phyloP scores from a whole-genome alignment of 2,797 vertebrate genomes.

The Muraenolepis orangiensis region DNA sequence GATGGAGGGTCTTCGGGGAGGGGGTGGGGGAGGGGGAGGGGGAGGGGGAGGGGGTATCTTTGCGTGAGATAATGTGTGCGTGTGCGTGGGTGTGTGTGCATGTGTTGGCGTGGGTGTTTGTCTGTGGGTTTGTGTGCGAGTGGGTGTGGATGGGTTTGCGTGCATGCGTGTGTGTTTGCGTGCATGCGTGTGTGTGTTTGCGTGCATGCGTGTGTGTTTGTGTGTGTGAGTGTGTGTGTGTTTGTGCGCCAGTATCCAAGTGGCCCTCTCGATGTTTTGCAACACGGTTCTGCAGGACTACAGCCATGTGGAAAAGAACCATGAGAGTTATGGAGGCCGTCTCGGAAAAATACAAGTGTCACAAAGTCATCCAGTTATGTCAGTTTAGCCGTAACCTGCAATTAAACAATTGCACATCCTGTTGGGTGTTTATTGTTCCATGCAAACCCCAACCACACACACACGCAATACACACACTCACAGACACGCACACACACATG shows the following conservation, averaged over 20 bases:
- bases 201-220: neutral
- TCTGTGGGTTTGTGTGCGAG: neutral
- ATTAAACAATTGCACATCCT: slow-evolving; percentile 30
- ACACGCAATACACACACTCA: neutral
- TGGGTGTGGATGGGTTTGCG: neutral
- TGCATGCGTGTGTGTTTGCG: slow-evolving; percentile 2
- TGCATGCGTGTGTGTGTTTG: neutral
- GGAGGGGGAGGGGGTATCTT: slow-evolving; percentile 42
- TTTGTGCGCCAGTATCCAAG: no score
- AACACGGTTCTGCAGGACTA: neutral
- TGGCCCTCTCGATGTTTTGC: neutral
- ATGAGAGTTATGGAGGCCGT: neutral
- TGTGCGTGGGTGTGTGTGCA: slow-evolving; percentile 4
- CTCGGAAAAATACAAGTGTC: slow-evolving; percentile 19
- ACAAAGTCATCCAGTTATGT: slow-evolving; percentile 24
- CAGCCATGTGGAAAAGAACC: neutral
- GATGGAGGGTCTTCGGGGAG: slow-evolving; percentile 40
- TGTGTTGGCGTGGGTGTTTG: slow-evolving; percentile 2
- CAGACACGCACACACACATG: neutral
- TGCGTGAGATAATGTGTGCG: slow-evolving; percentile 4
- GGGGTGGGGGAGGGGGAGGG: slow-evolving; percentile 37
- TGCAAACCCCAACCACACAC: neutral
- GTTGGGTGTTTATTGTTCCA: neutral
- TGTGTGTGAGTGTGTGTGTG: neutral
- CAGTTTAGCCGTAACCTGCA: slow-evolving; percentile 20